Base-by-base conservation (phyloP, 2,113 vertebrate species). In the Symphodus melops region DNA sequence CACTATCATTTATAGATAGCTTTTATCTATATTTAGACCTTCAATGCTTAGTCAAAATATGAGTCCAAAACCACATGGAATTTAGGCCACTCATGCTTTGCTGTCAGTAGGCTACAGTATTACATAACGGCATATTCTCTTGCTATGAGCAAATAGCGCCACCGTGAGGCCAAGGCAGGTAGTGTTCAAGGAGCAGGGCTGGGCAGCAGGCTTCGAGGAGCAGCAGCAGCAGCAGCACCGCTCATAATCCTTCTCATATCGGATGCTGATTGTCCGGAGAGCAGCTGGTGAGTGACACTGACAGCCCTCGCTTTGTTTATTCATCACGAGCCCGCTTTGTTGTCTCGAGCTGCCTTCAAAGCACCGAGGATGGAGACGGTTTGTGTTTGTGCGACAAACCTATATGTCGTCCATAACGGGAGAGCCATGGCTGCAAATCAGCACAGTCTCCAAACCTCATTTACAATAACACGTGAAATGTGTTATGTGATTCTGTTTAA, bases 101-200 rank as follows among this genome's bases (percentile, higher is more conserved):
- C 41, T 62, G 64, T 66, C 41, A 17, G 33, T 17, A 25, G 25
- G 2, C 25, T 25, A 19, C 17, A 20, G 12, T 49, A 37, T 91
- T 87, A 90, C 80, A 74, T 90, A 90, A 92, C 59, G 23, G 9
- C 65, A 0, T 53, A 62, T 16, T 10, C 17, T 33, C 56, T 55
- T 25, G 7, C 56, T 52, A 12, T 17, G 71, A 39, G 79, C 56
- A 1, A 64, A 37, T 16, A 89, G 90, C 91, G 92, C 92, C 93
- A 87, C 82, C 90, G 9, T 56, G 90, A 75, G 92, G 81, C 83
- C 52, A 86, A 88, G 83, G 74, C 77, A 2, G 63, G 54, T 7
- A 54, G 3, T 42, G 81, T n/a, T 3, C 55, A 21, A 46, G 72
- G 52, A 86, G 62, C 72, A 23, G 90, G 92, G 92, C 76, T 87